These are phyloP conservation scores for Silurus glanis DNA, from an alignment of 2,113 vertebrate genomes.

Conservation along the genomic window DNA sequence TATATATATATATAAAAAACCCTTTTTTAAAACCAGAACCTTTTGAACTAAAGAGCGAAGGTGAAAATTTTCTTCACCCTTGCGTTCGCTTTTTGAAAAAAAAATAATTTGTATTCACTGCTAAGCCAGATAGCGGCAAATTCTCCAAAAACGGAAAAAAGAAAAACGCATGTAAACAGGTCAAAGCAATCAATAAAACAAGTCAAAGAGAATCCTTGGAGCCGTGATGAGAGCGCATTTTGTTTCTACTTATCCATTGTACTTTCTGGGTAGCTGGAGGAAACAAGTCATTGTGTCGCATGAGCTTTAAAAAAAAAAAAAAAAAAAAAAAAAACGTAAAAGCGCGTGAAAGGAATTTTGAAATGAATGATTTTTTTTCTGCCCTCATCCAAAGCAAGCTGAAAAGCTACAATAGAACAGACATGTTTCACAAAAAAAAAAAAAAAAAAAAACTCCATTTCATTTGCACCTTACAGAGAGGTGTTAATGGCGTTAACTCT, in stretches of 20 bases:
- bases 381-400: not conserved
- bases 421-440: conserved; percentile 8
- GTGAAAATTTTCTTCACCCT: conserved; percentile 63
- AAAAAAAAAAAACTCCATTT: conserved; percentile 7
- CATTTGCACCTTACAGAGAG: conserved; percentile 9
- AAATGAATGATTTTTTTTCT: conserved; percentile 44
- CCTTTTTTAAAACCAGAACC: conserved; percentile 89
- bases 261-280: conserved; percentile 76
- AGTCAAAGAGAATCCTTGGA: conserved; percentile 94
- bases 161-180: conserved; percentile 82
- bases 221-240: conserved; percentile 83
- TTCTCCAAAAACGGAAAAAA: conserved; percentile 58
- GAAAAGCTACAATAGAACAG: conserved; percentile 42
- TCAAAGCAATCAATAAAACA: conserved; percentile 88
- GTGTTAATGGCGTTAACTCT: not conserved
- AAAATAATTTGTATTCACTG: conserved; percentile 80
- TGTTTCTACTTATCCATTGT: conserved; percentile 84
- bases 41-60: conserved; percentile 85
- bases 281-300: conserved; percentile 61
- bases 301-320: not conserved
- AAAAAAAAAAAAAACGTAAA: not conserved
- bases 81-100: conserved; percentile 59
- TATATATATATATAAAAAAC: not conserved
- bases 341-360: conserved; percentile 40
- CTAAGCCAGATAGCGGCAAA: conserved; percentile 80